A percentile compares a stretch with the other conserved stretches of the same genome.
phyloP scores from a whole-genome alignment of 2,113 vertebrate genomes.

The Oryzias celebensis region DNA sequence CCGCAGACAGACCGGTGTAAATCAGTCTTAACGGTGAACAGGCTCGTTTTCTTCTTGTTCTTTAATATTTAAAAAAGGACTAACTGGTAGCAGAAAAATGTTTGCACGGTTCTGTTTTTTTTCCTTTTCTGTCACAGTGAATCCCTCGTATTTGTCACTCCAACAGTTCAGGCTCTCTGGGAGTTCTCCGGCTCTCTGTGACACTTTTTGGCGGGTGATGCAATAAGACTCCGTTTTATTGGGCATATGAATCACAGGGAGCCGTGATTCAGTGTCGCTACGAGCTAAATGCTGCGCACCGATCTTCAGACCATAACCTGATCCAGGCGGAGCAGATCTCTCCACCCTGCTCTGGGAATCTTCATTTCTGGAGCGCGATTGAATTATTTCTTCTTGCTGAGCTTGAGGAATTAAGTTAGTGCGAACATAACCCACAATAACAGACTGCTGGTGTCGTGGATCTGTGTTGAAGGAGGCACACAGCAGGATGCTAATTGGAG shows the following conservation, averaged over 20 bases:
- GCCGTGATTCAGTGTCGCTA: constrained; percentile 56
- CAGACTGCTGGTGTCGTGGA: constrained; percentile 56
- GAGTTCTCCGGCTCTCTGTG: constrained; percentile 42
- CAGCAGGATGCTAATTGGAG: constrained; percentile 49
- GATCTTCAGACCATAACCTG: constrained; percentile 83
- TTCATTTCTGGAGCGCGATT: constrained; percentile 90
- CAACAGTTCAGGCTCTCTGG: constrained; percentile 5
- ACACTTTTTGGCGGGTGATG: constrained; percentile 51
- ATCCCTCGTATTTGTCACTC: constrained; percentile 25
- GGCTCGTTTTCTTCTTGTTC: no score
- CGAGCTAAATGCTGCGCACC: constrained; percentile 64
- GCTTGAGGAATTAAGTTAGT: constrained; percentile 92
- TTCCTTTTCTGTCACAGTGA: neutral
- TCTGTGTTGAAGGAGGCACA: constrained; percentile 43
- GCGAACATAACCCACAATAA: constrained; percentile 84
- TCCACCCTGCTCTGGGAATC: constrained; percentile 84
- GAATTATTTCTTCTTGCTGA: constrained; percentile 92
- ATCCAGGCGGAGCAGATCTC: constrained; percentile 82
- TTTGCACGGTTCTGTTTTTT: no score
- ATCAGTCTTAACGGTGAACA: no score
- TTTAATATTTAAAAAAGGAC: no score
- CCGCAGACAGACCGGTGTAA: no score
- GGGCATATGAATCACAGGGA: constrained; percentile 63
- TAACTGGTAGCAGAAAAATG: no score
- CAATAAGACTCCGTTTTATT: constrained; percentile 65